Evolutionary conservation across 2,113 vertebrate species (phyloP), one percentile per base, ranked within the genome.

Genomic region (Ascaphus truei): DNA sequence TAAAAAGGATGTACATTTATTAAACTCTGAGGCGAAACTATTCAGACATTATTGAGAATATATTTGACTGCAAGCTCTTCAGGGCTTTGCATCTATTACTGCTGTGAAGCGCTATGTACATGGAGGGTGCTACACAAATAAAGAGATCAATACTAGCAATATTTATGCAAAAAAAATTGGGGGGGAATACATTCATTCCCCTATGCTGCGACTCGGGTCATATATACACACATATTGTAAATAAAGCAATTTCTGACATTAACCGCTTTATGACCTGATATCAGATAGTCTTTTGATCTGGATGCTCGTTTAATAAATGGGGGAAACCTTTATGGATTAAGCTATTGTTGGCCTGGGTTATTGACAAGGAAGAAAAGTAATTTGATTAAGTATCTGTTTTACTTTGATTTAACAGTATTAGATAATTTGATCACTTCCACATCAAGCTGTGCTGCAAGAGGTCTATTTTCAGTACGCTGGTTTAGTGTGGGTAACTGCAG

Each of bases 381-480:
- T 55, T 9, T 36, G 34, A 65, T 41, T 53, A 52, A 62, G 60
- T 62, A 37, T 41, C 33, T 65, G n/a, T 65, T 65, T 29, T 53
- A 52, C 34, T 52, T 64, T 64, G 47, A 18, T 27, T 51, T 64
- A 51, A 53, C 16, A 39, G 34, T 41, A 53, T 65, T 39, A 65
- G 62, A 31, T 65, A 29, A 65, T 39, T 51, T 65, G 48, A 65
- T 65, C 48, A 65, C 34, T 39, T 65, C n/a, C 33, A 26, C 48
- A 51, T 64, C 23, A 37, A n/a, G 16, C 45, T 63, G 53, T 36
- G 22, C 48, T 37, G 48, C 48, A 64, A 33, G 36, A 26, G 18
- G 45, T 41, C 48, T 65, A 39, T 41, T 39, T 27, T 43, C n/a
- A 55, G 36, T 8, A 12, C 26, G 33, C 18, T 62, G 10, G n/a